Conservation (phyloP, 2,888 invertebrate species). For the Stenotaenia linearis region DNA sequence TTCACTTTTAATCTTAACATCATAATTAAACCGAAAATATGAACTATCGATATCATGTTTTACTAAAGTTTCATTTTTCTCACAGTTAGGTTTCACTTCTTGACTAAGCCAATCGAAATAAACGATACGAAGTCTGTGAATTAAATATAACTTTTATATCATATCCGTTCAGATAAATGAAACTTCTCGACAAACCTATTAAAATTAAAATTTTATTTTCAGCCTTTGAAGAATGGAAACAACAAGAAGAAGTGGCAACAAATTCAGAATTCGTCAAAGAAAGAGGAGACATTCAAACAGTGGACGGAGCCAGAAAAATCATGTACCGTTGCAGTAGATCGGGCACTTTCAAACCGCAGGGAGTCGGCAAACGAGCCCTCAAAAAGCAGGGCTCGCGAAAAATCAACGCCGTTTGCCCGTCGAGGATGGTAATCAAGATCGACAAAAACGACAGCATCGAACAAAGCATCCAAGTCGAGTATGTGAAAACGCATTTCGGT, state of each 20-base stretch:
- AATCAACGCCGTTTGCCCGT: constrained; percentile 21
- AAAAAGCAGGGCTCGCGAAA: constrained; percentile 17
- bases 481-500: constrained; percentile 26
- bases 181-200: too few relatives aligned
- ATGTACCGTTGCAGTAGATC: background rate
- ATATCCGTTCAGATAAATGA: too few relatives aligned
- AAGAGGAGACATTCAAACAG: background rate
- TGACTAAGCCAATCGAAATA: too few relatives aligned
- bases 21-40: too few relatives aligned
- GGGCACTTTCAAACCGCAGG: background rate
- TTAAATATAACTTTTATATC: too few relatives aligned
- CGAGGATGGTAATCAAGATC: background rate
- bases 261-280: background rate
- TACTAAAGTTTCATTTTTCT: too few relatives aligned
- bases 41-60: too few relatives aligned
- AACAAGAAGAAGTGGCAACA: background rate
- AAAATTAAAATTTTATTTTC: too few relatives aligned
- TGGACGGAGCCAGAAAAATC: background rate
- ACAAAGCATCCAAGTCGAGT: background rate
- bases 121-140: too few relatives aligned
- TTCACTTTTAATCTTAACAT: too few relatives aligned
- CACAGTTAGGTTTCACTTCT: too few relatives aligned
- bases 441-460: background rate
- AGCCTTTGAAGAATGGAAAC: background rate
- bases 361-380: background rate